Percentiles rank a stretch among this genome's conserved stretches.
Evolutionary conservation across 1,140 invertebrate genomes (phyloP).

Genomic region (Triops longicaudatus): DNA sequence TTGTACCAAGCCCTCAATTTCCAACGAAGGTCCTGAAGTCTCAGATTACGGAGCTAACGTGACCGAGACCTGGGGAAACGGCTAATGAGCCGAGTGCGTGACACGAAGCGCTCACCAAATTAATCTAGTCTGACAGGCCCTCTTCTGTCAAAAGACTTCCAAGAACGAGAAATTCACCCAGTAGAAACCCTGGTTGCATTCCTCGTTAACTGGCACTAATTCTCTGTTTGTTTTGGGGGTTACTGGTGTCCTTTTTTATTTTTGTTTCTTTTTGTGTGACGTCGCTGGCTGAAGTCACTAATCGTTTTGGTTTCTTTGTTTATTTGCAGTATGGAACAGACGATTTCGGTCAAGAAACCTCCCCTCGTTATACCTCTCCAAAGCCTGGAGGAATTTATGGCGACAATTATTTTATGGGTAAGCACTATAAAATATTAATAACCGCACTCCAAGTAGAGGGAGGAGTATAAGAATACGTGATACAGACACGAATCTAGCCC

Average conservation of each 20-base stretch:
- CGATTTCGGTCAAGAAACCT: slow-evolving; percentile 71
- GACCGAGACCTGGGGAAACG: not conserved
- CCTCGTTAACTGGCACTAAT: not conserved
- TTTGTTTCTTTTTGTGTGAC: not conserved
- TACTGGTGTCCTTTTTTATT: not conserved
- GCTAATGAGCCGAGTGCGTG: slow-evolving; percentile 8
- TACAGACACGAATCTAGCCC: too few relatives aligned
- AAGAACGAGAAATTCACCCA: not conserved
- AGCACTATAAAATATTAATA: slow-evolving; percentile 30
- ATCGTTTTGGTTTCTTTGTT: slow-evolving; percentile 35
- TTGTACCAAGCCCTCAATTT: not conserved
- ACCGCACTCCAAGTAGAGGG: not conserved
- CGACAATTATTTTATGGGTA: slow-evolving; percentile 50
- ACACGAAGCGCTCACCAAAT: slow-evolving; percentile 5
- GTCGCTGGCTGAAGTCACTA: not conserved
- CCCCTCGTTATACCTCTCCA: slow-evolving; percentile 73
- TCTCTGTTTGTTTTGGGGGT: not conserved
- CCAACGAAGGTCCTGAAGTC: not conserved
- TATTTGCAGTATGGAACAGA: slow-evolving; percentile 72
- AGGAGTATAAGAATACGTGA: not conserved
- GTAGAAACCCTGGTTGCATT: not conserved
- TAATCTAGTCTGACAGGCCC: slow-evolving; percentile 3
- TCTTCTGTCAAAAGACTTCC: not conserved
- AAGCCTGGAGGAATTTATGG: slow-evolving; percentile 52
- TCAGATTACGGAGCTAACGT: slow-evolving; percentile 11